Base-by-base conservation (phyloP, 2,797 vertebrate genomes). In the Thaleichthys pacificus region DNA sequence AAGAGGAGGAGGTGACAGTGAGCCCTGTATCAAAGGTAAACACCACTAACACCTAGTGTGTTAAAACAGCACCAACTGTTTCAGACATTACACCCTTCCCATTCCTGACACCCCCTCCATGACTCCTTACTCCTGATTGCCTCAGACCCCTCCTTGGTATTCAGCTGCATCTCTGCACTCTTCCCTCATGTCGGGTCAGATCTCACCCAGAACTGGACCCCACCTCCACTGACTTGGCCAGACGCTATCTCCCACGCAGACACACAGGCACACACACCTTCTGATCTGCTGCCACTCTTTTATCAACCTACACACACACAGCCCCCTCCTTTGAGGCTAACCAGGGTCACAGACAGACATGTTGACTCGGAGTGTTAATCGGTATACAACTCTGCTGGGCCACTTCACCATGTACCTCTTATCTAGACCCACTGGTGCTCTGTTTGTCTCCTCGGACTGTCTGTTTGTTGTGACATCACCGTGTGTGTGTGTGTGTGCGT, bases 11-110 rank as follows among this genome's bases (percentile, higher is more conserved):
- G 87, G 93, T 94, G 85, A 86, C 90, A 75, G 88, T 87, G 84
- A 92, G 92, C 77, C 89, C 90, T 62, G 88, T 91, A 79, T 91
- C 94, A 85, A 96, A 96, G 95, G 95, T 96, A 95, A 91, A 90
- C 83, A 80, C 57, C 14, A 8, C 17, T n/a, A 54, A 54, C 51
- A 54, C 51, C 73, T 15, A 54, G 57, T 57, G n/a, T 75, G 63
- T 76, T 69, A 68, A 62, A 47, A 15, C 24, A 35, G 30, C 61
- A 66, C 21, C 71, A 57, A 70, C 68, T 38, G 54, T 24, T 61
- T 49, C 21, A 32, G 42, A 61, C 28, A 57, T 61, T 6, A 63
- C 28, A 54, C 30, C 15, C 62, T 17, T n/a, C 32, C 26, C 24
- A 19, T n/a, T 7, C 9, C 42, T 17, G 24, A 65, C 61, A 63